Percentiles rank a stretch among this genome's conserved stretches.
Conservation (phyloP, 2,113 vertebrate genomes). For the Aleadryas rufinucha region DNA sequence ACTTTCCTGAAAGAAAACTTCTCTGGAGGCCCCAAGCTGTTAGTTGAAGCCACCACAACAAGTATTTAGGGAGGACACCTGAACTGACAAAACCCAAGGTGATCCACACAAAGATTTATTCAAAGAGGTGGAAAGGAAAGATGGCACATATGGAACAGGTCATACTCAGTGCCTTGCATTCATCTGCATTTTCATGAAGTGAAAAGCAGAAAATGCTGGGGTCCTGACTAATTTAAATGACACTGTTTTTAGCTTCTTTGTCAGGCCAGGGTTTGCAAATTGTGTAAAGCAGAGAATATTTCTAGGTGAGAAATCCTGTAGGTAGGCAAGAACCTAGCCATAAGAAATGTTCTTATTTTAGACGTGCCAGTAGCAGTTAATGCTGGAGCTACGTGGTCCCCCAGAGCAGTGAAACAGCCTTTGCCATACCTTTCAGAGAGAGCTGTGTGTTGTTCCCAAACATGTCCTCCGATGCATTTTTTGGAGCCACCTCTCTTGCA, state of each 20-base stretch:
- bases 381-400: not conserved
- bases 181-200: not conserved
- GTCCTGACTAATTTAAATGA: not conserved
- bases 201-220: not conserved
- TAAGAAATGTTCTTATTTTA: not conserved
- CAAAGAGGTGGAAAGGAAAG: not conserved
- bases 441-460: conserved; percentile 78
- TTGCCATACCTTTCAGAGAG: conserved; percentile 77
- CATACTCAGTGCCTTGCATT: not conserved
- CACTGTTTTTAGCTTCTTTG: not conserved
- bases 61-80: not conserved
- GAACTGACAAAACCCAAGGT: not conserved
- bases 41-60: not conserved
- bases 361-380: not conserved
- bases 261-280: not conserved
- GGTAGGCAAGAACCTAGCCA: not conserved
- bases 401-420: not conserved
- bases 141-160: not conserved
- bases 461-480: conserved; percentile 73
- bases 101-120: not conserved
- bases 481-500: conserved; percentile 88
- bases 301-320: not conserved
- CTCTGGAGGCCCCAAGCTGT: not conserved
- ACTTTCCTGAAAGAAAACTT: not conserved
- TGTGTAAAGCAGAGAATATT: not conserved